Conservation (phyloP, 2,113 vertebrate genomes). For the Ursus arctos region DNA sequence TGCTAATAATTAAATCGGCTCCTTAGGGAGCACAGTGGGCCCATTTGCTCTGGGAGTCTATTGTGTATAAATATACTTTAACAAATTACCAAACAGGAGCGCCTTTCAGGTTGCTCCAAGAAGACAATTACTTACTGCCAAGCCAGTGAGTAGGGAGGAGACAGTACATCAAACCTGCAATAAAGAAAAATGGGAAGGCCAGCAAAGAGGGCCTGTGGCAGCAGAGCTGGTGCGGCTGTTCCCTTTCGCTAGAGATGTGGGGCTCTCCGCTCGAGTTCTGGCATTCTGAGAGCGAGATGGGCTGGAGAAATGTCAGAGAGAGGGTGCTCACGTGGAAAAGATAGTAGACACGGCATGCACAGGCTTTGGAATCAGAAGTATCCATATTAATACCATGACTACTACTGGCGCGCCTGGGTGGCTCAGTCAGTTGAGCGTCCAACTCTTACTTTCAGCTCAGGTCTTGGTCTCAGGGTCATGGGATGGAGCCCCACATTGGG, state of each 20-base stretch:
- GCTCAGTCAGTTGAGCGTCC: not conserved
- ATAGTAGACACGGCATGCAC: not conserved
- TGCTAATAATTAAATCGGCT: slow-evolving; percentile 34
- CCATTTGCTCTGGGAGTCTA: slow-evolving; percentile 31
- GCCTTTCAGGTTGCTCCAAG: slow-evolving; percentile 19
- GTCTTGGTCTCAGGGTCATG: not conserved
- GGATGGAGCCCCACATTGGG: not conserved
- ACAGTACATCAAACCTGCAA: not conserved
- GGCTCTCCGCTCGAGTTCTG: not conserved
- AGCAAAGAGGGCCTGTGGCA: not conserved
- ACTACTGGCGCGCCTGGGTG: not conserved
- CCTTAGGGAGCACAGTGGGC: not conserved
- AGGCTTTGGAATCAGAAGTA: not conserved
- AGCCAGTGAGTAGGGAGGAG: not conserved
- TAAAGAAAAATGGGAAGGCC: not conserved
- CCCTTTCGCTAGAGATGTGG: not conserved
- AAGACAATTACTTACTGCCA: slow-evolving; percentile 37
- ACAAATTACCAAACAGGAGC: slow-evolving; percentile 8
- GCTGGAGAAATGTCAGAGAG: not conserved
- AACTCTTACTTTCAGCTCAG: not conserved
- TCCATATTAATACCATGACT: not conserved
- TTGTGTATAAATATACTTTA: slow-evolving; percentile 51
- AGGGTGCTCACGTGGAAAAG: not conserved
- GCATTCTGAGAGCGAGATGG: not conserved
- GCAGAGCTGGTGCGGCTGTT: not conserved